Percentiles rank a stretch among this genome's conserved stretches.
phyloP scores from a whole-genome alignment of 2,797 vertebrate species.

The Tokudaia muenninki region DNA sequence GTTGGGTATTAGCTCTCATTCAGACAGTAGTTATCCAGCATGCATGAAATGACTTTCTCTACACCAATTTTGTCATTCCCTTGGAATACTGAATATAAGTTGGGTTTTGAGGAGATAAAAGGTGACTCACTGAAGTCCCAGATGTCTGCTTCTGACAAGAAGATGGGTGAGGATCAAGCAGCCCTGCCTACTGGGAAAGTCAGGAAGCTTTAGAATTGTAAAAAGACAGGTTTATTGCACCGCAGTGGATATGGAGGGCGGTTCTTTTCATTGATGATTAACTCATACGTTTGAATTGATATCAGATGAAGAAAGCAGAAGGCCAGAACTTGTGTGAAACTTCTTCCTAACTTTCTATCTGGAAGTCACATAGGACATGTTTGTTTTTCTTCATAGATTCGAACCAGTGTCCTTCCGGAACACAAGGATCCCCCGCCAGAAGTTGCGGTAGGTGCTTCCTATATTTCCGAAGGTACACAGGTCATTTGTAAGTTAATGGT shows the following conservation, averaged over 20 bases:
- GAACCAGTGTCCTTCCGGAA: conserved; percentile 85
- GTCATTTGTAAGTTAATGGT: neutral
- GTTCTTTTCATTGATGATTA: conserved; percentile 66
- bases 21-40: neutral
- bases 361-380: conserved; percentile 36
- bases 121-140: neutral
- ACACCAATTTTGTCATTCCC: neutral
- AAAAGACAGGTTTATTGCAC: neutral
- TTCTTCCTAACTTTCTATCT: neutral
- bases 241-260: neutral
- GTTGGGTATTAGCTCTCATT: neutral
- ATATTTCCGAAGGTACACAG: neutral
- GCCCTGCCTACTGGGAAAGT: conserved; percentile 9
- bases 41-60: neutral
- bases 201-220: neutral
- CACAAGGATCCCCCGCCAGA: conserved; percentile 87
- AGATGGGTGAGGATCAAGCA: neutral
- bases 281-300: neutral
- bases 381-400: conserved; percentile 83
- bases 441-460: conserved; percentile 86
- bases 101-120: conserved; percentile 27
- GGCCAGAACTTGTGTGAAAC: neutral
- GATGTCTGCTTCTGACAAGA: neutral
- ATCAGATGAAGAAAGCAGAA: neutral
- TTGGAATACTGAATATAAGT: neutral